A percentile compares a stretch with the other conserved stretches of the same genome.
phyloP scores from a whole-genome alignment of 2,113 vertebrate genomes.

The Sylvietta virens region DNA sequence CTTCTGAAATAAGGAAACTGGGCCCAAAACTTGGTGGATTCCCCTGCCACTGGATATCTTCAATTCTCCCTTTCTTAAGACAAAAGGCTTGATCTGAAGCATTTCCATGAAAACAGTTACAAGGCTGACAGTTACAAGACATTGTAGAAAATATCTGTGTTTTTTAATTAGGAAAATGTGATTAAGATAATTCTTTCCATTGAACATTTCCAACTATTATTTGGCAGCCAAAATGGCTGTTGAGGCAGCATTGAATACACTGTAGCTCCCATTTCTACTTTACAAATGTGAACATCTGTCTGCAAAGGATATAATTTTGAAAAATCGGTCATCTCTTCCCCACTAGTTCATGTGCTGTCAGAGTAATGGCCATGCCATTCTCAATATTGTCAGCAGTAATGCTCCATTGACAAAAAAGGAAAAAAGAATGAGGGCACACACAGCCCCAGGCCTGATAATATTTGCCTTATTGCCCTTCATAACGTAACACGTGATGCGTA shows the following conservation, averaged over 20 bases:
- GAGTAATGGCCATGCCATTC: constrained; percentile 68
- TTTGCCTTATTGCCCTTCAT: constrained; percentile 57
- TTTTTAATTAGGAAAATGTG: not conserved
- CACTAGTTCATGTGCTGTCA: constrained; percentile 47
- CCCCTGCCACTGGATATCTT: not conserved
- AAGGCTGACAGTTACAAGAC: too few relatives aligned
- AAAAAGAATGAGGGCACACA: constrained; percentile 50
- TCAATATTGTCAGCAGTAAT: constrained; percentile 61
- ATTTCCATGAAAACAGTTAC: not conserved
- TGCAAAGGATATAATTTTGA: not conserved
- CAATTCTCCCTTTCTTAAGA: not conserved
- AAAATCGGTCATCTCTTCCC: not conserved
- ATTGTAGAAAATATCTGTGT: not conserved
- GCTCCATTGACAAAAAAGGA: constrained; percentile 52
- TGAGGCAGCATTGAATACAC: not conserved
- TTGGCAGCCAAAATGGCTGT: not conserved
- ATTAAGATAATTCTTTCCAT: not conserved
- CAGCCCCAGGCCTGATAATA: constrained; percentile 63
- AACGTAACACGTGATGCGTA: constrained; percentile 68
- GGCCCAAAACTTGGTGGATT: not conserved
- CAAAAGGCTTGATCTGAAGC: not conserved
- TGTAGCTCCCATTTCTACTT: not conserved
- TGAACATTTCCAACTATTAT: not conserved
- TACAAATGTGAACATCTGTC: not conserved
- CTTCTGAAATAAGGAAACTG: not conserved